phyloP scores from a whole-genome alignment of 2,797 vertebrate species.

The Tachyglossus aculeatus region DNA sequence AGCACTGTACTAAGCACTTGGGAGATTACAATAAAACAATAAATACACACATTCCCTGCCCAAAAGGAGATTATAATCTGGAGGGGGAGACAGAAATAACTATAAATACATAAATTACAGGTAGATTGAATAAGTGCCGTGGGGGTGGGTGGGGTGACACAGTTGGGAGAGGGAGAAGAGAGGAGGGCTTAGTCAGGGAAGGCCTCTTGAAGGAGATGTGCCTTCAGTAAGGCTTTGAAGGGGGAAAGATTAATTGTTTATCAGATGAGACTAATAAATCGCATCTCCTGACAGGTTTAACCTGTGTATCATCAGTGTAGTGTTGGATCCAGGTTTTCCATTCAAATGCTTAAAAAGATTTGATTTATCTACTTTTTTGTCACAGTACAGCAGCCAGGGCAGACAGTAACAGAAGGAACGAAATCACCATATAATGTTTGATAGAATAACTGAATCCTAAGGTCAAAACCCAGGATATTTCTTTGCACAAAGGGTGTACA shows the following conservation, averaged over 20 bases:
- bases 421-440: constrained; percentile 19
- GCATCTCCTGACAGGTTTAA: constrained; percentile 63
- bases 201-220: too few species aligned
- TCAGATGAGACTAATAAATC: not conserved
- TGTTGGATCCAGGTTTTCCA: constrained; percentile 71
- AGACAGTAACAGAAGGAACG: constrained; percentile 49
- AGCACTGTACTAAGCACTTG: too few species aligned
- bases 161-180: too few species aligned
- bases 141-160: too few species aligned
- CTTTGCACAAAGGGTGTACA: constrained; percentile 45
- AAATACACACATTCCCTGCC: too few species aligned
- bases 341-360: constrained; percentile 65
- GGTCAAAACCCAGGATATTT: constrained; percentile 38
- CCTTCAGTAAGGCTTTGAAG: too few species aligned
- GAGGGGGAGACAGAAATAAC: too few species aligned
- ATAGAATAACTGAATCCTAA: not conserved
- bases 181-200: too few species aligned
- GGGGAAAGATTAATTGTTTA: not conserved
- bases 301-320: constrained; percentile 54
- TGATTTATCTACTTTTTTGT: constrained; percentile 68
- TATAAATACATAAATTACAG: too few species aligned
- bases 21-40: too few species aligned
- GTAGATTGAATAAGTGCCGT: too few species aligned
- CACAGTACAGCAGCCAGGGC: constrained; percentile 57
- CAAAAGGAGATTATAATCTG: too few species aligned